Percentiles rank a stretch among this genome's conserved stretches.
Conservation (phyloP, 2,113 vertebrate genomes). For the Indicator indicator region DNA sequence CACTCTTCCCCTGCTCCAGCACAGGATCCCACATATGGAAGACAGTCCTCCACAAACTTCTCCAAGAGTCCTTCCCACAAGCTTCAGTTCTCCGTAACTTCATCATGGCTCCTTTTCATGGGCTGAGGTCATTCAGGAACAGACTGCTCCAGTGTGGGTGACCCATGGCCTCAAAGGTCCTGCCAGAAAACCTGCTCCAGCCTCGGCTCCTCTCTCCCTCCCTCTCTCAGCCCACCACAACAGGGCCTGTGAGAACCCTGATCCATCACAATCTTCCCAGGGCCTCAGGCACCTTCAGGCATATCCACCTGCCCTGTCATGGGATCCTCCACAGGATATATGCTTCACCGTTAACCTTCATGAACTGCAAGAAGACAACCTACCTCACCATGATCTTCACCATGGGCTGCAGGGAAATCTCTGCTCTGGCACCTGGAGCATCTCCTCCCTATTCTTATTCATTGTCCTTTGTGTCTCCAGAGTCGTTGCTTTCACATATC, state of each 20-base stretch:
- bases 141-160: neutral
- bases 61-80: neutral
- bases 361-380: neutral
- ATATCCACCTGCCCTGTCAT: neutral
- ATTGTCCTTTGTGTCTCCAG: too few species aligned
- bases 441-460: too few species aligned
- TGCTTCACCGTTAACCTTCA: neutral
- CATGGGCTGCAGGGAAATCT: neutral
- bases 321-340: neutral
- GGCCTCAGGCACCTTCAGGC: neutral
- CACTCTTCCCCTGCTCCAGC: neutral
- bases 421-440: neutral
- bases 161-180: neutral
- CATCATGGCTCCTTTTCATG: neutral
- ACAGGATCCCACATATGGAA: neutral
- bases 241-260: neutral
- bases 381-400: neutral
- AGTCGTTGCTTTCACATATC: neutral
- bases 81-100: neutral
- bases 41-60: neutral
- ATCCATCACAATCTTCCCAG: neutral
- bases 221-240: neutral
- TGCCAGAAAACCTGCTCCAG: neutral
- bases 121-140: neutral
- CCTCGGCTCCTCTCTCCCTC: neutral